These are phyloP conservation scores for Chionomys nivalis DNA, from an alignment of 2,113 vertebrate species.

Conservation along the genomic window DNA sequence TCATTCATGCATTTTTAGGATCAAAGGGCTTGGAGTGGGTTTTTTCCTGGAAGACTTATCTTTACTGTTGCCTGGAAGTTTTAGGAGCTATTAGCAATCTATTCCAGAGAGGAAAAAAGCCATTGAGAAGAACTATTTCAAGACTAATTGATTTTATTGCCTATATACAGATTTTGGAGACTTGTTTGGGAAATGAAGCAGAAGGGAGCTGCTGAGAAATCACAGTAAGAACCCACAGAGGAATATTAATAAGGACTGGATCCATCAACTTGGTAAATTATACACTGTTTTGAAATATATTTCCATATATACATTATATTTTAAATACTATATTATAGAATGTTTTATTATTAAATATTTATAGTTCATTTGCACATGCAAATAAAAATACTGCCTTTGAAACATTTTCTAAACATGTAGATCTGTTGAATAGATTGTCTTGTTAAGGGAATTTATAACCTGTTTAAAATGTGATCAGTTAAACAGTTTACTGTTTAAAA, in stretches of 20 bases:
- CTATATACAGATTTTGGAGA: slow-evolving; percentile 57
- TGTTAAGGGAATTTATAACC: slow-evolving; percentile 34
- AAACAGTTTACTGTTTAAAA: background rate
- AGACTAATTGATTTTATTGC: slow-evolving; percentile 77
- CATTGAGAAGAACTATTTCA: slow-evolving; percentile 69
- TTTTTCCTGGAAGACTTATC: background rate
- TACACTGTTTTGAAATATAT: background rate
- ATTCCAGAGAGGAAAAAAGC: background rate
- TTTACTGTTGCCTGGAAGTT: slow-evolving; percentile 32
- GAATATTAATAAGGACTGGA: slow-evolving; percentile 68
- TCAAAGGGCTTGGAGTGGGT: slow-evolving; percentile 7
- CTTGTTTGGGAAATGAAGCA: slow-evolving; percentile 75
- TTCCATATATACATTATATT: background rate
- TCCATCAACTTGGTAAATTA: slow-evolving; percentile 1
- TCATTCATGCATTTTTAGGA: slow-evolving; percentile 59
- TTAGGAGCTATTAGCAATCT: slow-evolving; percentile 26
- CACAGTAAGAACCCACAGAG: slow-evolving; percentile 59
- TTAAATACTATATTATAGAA: background rate
- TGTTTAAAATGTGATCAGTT: slow-evolving; percentile 38
- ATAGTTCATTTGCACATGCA: background rate
- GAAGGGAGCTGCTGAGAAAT: slow-evolving; percentile 69
- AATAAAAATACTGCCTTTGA: background rate
- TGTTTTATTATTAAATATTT: background rate
- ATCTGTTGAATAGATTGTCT: background rate
- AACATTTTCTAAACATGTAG: background rate